Conservation (phyloP, 1,140 invertebrate species). For the Babylonia areolata region DNA sequence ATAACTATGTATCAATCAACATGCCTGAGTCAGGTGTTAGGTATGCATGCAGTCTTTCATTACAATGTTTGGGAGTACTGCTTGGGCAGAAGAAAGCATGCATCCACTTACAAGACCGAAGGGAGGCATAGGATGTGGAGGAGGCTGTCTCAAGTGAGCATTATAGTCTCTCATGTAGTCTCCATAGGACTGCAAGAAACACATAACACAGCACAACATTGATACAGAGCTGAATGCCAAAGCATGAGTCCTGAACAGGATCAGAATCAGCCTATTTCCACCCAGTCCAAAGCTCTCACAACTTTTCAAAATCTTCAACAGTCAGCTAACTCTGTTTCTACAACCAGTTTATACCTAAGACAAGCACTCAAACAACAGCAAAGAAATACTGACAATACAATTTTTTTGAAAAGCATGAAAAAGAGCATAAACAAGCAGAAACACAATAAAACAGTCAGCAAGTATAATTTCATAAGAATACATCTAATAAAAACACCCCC, state of each 20-base stretch:
- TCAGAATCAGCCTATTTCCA: not conserved
- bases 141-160: constrained; percentile 65
- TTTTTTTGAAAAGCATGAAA: too few relatives aligned
- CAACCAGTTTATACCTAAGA: not conserved
- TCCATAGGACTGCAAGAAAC: constrained; percentile 70
- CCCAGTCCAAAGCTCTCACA: not conserved
- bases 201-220: constrained; percentile 32
- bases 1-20: too few relatives aligned
- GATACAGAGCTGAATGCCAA: too few relatives aligned
- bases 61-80: too few relatives aligned
- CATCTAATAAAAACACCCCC: too few relatives aligned
- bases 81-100: not conserved
- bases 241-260: not conserved
- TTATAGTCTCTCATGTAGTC: constrained; percentile 73
- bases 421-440: too few relatives aligned
- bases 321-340: too few relatives aligned
- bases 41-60: too few relatives aligned
- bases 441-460: too few relatives aligned
- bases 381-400: not conserved
- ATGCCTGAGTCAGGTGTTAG: too few relatives aligned
- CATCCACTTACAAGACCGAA: constrained; percentile 73
- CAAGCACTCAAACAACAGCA: not conserved
- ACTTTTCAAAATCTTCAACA: too few relatives aligned
- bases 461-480: too few relatives aligned
- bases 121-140: constrained; percentile 71